Evolutionary conservation across 2,113 vertebrate species (phyloP).

Genomic region (Crotalus tigris): DNA sequence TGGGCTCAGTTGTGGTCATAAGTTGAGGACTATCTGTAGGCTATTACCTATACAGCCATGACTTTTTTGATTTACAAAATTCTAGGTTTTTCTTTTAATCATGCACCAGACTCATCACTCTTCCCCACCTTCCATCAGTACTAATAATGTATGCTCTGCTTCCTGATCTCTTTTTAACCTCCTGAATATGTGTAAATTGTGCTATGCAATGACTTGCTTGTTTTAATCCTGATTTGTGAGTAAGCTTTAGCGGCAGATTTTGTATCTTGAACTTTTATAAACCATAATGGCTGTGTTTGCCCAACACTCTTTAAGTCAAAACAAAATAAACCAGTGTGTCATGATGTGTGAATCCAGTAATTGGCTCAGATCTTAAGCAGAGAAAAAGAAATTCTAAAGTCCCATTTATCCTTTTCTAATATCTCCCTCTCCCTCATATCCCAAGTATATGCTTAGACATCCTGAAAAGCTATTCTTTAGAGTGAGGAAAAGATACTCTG

Average conservation of each 20-base stretch:
- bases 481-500: not conserved
- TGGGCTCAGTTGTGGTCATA: not conserved
- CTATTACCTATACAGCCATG: not conserved
- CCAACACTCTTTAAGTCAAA: not conserved
- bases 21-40: not conserved
- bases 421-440: not conserved
- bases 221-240: not conserved
- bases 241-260: not conserved
- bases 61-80: not conserved
- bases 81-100: not conserved
- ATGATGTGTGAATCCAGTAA: not conserved
- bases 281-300: not conserved
- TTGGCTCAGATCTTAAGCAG: not conserved
- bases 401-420: not conserved
- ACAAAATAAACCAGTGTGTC: not conserved
- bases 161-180: not conserved
- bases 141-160: not conserved
- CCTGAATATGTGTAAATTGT: not conserved
- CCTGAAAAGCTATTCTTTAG: not conserved
- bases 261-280: not conserved
- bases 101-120: not conserved
- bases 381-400: not conserved
- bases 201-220: not conserved
- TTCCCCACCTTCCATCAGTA: not conserved
- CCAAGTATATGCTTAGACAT: not conserved